These are phyloP conservation scores for Sinohyriopsis cumingii DNA, from an alignment of 2,888 invertebrate genomes.

Conservation along the genomic window DNA sequence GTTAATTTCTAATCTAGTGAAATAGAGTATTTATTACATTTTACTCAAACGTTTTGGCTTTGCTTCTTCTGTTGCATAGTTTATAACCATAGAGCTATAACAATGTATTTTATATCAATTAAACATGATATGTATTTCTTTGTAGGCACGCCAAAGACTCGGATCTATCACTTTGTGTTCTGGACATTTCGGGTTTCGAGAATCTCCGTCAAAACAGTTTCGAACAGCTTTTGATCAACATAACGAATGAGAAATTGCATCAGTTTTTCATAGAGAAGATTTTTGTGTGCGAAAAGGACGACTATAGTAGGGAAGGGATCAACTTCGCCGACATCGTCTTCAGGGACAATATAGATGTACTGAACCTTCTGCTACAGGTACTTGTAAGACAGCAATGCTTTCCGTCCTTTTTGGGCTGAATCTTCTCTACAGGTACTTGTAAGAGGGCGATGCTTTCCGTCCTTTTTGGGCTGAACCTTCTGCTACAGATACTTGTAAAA, in stretches of 20 bases:
- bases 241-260: conserved; percentile 51
- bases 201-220: conserved; percentile 42
- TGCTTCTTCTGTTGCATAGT: too few species aligned
- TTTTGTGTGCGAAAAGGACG: conserved; percentile 42
- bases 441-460: not conserved
- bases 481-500: conserved; percentile 35
- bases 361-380: conserved; percentile 46
- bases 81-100: too few species aligned
- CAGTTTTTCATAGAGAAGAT: conserved; percentile 52
- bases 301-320: conserved; percentile 44
- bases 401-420: conserved; percentile 24
- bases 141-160: not conserved
- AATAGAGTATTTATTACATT: too few species aligned
- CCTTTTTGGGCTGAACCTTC: conserved; percentile 38
- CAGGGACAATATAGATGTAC: conserved; percentile 34
- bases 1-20: too few species aligned
- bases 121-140: not conserved
- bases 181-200: conserved; percentile 56
- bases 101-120: too few species aligned
- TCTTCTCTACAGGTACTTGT: conserved; percentile 42
- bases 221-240: conserved; percentile 52
- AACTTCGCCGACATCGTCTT: conserved; percentile 27
- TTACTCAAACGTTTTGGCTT: too few species aligned
- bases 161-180: conserved; percentile 28
- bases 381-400: not conserved